Evolutionary conservation across 2,797 vertebrate species (phyloP), one percentile per base, ranked within the genome.

Genomic region (Rhadinocentrus ornatus): DNA sequence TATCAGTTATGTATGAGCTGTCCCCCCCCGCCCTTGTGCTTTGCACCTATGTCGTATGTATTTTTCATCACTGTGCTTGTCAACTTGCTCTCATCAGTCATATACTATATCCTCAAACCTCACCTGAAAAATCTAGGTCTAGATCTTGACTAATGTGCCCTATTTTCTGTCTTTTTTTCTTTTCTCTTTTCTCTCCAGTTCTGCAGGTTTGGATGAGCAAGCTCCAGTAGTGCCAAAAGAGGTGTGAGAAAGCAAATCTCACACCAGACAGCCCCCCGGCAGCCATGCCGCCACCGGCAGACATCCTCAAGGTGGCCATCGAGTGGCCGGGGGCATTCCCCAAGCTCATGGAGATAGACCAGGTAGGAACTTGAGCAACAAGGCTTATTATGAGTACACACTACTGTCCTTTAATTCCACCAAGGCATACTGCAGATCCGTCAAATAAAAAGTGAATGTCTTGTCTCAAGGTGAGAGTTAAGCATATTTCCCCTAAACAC

Each of bases 251-350:
- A 86, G 75, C 60, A 73, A 83, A 79, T 73, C 74, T 74, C 81
- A 72, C 61, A 69, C 75, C 83, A 66, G 82, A 65, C 10, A 66
- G 65, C 18, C 60, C 46, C 46, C 18, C 39, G 41, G 78, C 83
- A 87, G 84, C 93, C 88, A 99, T 99, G 97, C 98, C 97, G 7
- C 98, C 97, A 0, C 97, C 97, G 0, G 94, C 95, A 53, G 97
- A 99, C 90, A 97, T 96, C 73, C 96, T 99, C 86, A 99, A 99
- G 94, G 98, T 99, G 94, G 98, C 98, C 83, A 98, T 99, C 26
- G 96, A 99, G 86, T 99, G 97, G 96, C 97, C 97, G 0, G 97
- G 96, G 63, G 96, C 96, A 75, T 98, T 95, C 90, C 97, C 98
- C 66, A 97, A 96, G 59, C 96, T 99, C 83, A 99, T 98, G 97